phyloP scores from a whole-genome alignment of 2,797 vertebrate genomes.

The Otus scops region DNA sequence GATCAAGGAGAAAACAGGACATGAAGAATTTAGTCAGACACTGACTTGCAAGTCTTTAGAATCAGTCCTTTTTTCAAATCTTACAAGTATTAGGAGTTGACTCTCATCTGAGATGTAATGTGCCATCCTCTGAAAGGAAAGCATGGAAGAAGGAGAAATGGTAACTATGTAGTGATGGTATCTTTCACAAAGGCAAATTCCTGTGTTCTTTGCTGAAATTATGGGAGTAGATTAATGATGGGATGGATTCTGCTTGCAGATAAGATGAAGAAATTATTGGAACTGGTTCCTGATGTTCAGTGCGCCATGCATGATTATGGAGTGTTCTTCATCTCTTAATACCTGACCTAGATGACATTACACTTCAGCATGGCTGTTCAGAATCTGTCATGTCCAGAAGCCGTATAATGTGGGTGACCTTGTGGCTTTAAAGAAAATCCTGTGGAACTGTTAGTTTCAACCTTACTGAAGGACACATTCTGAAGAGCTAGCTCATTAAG shows the following conservation, averaged over 20 bases:
- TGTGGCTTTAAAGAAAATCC: slow-evolving; percentile 63
- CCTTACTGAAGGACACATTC: slow-evolving; percentile 83
- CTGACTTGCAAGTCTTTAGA: not conserved
- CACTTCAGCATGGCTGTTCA: not conserved
- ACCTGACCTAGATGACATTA: slow-evolving; percentile 5
- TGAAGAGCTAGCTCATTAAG: slow-evolving; percentile 80
- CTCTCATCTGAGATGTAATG: not conserved
- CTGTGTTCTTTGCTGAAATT: slow-evolving; percentile 8
- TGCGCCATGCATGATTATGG: not conserved
- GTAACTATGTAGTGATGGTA: not conserved
- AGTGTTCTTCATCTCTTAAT: slow-evolving; percentile 34
- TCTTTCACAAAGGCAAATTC: not conserved
- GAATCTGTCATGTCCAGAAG: slow-evolving; percentile 14
- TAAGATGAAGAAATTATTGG: not conserved
- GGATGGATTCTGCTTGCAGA: not conserved
- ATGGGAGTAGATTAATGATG: not conserved
- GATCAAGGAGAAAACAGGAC: not conserved
- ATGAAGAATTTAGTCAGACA: not conserved
- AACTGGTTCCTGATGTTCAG: not conserved
- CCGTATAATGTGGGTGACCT: slow-evolving; percentile 28
- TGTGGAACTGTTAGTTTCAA: slow-evolving; percentile 68
- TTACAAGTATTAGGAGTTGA: not conserved
- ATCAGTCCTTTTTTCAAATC: not conserved
- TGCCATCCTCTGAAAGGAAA: not conserved
- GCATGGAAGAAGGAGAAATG: not conserved